A percentile compares a stretch with the other conserved stretches of the same genome.
These are phyloP conservation scores for Lethrus apterus DNA, from an alignment of 1,140 invertebrate species.

Conservation along the genomic window DNA sequence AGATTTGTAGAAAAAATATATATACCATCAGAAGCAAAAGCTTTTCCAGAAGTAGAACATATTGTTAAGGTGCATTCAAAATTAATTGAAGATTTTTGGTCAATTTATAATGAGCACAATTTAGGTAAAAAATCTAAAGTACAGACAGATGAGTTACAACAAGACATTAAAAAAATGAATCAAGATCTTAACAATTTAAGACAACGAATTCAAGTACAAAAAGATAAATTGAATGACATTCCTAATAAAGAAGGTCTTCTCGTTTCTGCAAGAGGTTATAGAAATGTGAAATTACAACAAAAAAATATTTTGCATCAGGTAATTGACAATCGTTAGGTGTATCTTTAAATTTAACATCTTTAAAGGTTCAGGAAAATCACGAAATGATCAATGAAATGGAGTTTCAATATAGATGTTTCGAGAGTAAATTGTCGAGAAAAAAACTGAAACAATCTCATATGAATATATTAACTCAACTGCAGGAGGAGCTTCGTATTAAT, in stretches of 20 bases:
- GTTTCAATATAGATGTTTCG: slow-evolving; percentile 2
- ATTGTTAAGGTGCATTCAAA: slow-evolving; percentile 9
- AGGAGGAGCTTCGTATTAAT: slow-evolving; percentile 10
- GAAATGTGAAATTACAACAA: slow-evolving; percentile 5
- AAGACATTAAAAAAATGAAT: slow-evolving; percentile 14
- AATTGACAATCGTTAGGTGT: background rate
- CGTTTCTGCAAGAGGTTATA: slow-evolving; percentile 3
- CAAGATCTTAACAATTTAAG: slow-evolving; percentile 11
- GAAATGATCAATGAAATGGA: slow-evolving; percentile 3
- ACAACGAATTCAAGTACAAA: slow-evolving; percentile 10
- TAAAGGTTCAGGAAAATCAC: slow-evolving; percentile 8
- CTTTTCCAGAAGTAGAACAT: slow-evolving; percentile 12
- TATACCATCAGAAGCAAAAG: slow-evolving; percentile 8
- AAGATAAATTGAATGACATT: slow-evolving; percentile 12
- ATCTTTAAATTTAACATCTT: background rate
- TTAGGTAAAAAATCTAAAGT: slow-evolving; percentile 4
- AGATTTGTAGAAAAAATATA: slow-evolving; percentile 21
- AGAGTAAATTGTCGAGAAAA: slow-evolving; percentile 2
- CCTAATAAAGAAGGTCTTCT: slow-evolving; percentile 13
- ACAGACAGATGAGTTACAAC: slow-evolving; percentile 17
- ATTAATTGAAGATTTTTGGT: slow-evolving; percentile 22
- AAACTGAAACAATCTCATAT: background rate
- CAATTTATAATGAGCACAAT: slow-evolving; percentile 15
- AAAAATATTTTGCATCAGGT: slow-evolving; percentile 12
- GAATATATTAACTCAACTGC: background rate